Evolutionary conservation across 92 coral and sea anemone species (phyloP), one percentile per base, ranked within the genome.

Genomic region (Diadumene lineata): DNA sequence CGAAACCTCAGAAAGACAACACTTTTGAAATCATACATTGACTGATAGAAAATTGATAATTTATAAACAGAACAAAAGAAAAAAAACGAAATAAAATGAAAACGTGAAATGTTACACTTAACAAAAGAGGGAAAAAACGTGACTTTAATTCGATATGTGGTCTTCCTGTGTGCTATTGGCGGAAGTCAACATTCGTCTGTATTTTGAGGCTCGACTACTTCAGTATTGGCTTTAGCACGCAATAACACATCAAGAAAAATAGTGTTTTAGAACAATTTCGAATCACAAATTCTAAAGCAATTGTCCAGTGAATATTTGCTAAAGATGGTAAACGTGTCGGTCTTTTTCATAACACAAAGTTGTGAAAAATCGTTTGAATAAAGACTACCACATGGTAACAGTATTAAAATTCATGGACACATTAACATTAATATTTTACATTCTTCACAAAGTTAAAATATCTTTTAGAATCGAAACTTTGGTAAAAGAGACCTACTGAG

Each of bases 351-450:
- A 53, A n/a, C 64, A 64, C 33, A 26, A 0, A 46, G 32, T 11
- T 28, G 81, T 7, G 79, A 74, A 74, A 60, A 34, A 17, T n/a
- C 43, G 32, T 67, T 34, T 67, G 27, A 67, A 31, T 31, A 67
- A 34, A 9, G 24, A 1, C 19, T 9, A 4, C 19, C n/a, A 6
- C 19, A 23, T 38, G 58, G 10, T 53, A 53, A 53, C 19, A 21
- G 18, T 2, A 53, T 53, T 53, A 53, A 53, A 53, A 53, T 53
- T 53, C 58, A 53, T 2, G 58, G 24, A 2, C 4, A 53, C 19
- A 53, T 53, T 53, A 53, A 3, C 58, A 16, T 53, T 53, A 6
- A 23, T 53, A 23, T 33, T 30, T 38, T 31, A 66, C 11, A 38
- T 67, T 67, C 57, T 43, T 43, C 44, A 22, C 15, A 38, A 69